Base-by-base conservation (phyloP, 2,113 vertebrate species). In the Eulemur rufifrons region DNA sequence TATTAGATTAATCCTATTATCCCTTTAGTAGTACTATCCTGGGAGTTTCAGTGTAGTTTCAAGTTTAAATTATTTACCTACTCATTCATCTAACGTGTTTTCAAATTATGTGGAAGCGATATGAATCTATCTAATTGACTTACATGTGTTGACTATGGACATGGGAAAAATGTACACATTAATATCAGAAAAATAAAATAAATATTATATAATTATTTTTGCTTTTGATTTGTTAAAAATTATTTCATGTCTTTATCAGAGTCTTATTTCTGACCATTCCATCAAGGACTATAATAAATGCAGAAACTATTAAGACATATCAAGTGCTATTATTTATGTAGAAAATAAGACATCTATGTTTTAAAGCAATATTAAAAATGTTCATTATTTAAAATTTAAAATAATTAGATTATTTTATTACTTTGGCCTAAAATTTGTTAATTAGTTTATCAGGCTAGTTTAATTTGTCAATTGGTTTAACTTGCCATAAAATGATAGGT, bases 41-140 rank as follows among this genome's bases (percentile, higher is more conserved):
- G 17, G 5, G 42, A 84, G 20, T 20, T 82, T 78, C 20, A 92
- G 12, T 56, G 8, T 50, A 54, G 91, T 29, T 91, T 95, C 9
- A 71, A 83, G 21, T 80, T 95, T 66, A 85, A 86, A 89, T 91
- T 85, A 61, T 83, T 88, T 37, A 94, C 7, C 73, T 6, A 91
- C 4, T 45, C 13, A 82, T 8, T 95, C 39, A 83, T 52, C 45
- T 74, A 68, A 50, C 17, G 18, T 66, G 14, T 34, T 81, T 84
- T 94, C 2, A 50, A 91, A 74, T 50, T 54, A 91, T 56, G 15
- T 77, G 6, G 23, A 69, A 88, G 10, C 29, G 59, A 84, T 80
- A 3, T 6, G 42, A 25, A 66, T 54, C 23, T 64, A 66, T 47
- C 23, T 69, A 59, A 6, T 76, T 85, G 18, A 77, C 3, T 77